phyloP scores from a whole-genome alignment of 2,888 invertebrate species.

The Parnassius mnemosyne region DNA sequence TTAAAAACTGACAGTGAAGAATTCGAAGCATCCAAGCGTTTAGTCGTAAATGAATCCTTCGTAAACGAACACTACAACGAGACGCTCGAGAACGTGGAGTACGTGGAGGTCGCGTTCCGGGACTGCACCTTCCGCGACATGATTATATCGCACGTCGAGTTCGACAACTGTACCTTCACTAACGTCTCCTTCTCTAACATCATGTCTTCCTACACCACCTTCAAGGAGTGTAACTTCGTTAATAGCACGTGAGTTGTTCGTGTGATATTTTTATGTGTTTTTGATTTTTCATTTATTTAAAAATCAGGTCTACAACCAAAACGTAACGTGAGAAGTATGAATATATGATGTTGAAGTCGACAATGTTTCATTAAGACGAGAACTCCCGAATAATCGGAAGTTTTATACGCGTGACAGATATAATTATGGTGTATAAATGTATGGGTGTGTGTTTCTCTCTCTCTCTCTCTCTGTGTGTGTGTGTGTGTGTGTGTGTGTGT shows the following conservation, averaged over 20 bases:
- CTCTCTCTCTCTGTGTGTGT: too few relatives aligned
- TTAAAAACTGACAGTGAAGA: slow-evolving; percentile 60
- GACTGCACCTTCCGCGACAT: slow-evolving; percentile 85
- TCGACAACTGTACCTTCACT: slow-evolving; percentile 85
- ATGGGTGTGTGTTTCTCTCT: too few relatives aligned
- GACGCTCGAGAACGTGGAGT: slow-evolving; percentile 82
- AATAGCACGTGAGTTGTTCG: slow-evolving; percentile 80
- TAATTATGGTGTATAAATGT: too few relatives aligned
- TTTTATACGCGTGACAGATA: too few relatives aligned
- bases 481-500: too few relatives aligned
- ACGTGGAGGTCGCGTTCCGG: slow-evolving; percentile 79
- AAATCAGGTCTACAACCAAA: too few relatives aligned
- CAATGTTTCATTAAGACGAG: too few relatives aligned
- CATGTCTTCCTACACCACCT: slow-evolving; percentile 85
- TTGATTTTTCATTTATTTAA: too few relatives aligned
- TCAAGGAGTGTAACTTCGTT: slow-evolving; percentile 81
- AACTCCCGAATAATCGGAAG: too few relatives aligned
- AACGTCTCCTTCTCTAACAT: slow-evolving; percentile 85
- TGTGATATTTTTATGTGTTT: neutral
- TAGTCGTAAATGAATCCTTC: slow-evolving; percentile 53
- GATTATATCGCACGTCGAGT: slow-evolving; percentile 86
- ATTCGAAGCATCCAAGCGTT: slow-evolving; percentile 53
- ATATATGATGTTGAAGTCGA: too few relatives aligned
- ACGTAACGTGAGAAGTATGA: too few relatives aligned
- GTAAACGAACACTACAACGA: slow-evolving; percentile 75